phyloP scores from a whole-genome alignment of 2,888 invertebrate species.

The Acanthosepion esculentum region DNA sequence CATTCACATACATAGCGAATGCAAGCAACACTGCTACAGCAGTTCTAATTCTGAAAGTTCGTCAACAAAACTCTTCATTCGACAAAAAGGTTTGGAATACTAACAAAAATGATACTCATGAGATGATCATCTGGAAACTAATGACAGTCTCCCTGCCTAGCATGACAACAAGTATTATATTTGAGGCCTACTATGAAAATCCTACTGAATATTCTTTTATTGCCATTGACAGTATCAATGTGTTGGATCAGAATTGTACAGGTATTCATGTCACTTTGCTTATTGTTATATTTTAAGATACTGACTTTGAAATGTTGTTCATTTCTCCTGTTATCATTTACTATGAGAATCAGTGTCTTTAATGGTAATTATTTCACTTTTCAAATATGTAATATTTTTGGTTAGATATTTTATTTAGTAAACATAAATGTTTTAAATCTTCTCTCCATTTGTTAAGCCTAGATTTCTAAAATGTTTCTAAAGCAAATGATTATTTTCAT shows the following conservation, averaged over 20 bases:
- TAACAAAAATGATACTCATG: not conserved
- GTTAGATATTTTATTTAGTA: not conserved
- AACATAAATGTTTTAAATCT: not conserved
- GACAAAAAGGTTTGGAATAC: not conserved
- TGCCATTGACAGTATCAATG: not conserved
- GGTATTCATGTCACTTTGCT: not conserved
- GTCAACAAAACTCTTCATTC: not conserved
- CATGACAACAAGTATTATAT: not conserved
- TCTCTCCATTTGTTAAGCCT: not conserved
- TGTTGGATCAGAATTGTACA: not conserved
- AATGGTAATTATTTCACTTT: not conserved
- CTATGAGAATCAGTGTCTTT: not conserved
- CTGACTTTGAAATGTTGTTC: not conserved
- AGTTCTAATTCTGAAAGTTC: not conserved
- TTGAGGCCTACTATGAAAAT: slow-evolving; percentile 36
- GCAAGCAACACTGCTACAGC: not conserved
- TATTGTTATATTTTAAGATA: not conserved
- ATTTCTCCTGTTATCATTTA: not conserved
- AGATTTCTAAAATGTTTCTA: not conserved
- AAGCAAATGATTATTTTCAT: too few species aligned
- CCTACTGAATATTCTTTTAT: not conserved
- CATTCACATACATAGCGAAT: not conserved
- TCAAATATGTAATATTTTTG: too few species aligned
- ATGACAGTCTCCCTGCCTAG: not conserved
- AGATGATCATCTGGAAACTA: not conserved